A percentile compares a stretch with the other conserved stretches of the same genome.
These are phyloP conservation scores for Nothura maculosa DNA, from an alignment of 2,797 vertebrate genomes.

Conservation along the genomic window DNA sequence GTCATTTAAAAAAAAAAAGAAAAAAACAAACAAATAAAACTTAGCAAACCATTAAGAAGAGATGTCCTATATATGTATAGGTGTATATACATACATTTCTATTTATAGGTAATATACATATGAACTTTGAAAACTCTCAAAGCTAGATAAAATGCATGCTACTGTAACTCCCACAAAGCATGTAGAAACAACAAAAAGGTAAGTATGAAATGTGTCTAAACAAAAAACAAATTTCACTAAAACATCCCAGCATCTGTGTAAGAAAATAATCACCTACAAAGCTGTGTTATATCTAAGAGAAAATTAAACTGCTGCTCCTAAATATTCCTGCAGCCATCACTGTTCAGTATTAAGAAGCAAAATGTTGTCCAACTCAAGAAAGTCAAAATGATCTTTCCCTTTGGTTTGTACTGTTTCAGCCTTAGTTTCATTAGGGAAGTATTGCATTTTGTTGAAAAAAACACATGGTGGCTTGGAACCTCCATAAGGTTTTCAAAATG, in stretches of 20 bases:
- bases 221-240: background rate
- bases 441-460: background rate
- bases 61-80: background rate
- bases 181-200: background rate
- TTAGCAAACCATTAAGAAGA: background rate
- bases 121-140: background rate
- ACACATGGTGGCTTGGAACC: background rate
- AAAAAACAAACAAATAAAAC: background rate
- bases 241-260: background rate
- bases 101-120: background rate
- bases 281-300: background rate
- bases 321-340: background rate
- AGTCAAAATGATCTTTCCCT: background rate
- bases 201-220: background rate
- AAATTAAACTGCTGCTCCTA: background rate
- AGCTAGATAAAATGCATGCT: background rate
- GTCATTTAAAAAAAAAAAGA: too few relatives aligned
- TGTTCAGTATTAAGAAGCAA: background rate
- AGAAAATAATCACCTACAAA: background rate
- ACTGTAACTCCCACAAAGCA: background rate
- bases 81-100: background rate
- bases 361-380: background rate
- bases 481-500: background rate
- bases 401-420: background rate
- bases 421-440: background rate